Percentiles rank a stretch among this genome's conserved stretches.
These are phyloP conservation scores for Gnatocerus cornutus DNA, from an alignment of 2,888 invertebrate species.

Conservation along the genomic window DNA sequence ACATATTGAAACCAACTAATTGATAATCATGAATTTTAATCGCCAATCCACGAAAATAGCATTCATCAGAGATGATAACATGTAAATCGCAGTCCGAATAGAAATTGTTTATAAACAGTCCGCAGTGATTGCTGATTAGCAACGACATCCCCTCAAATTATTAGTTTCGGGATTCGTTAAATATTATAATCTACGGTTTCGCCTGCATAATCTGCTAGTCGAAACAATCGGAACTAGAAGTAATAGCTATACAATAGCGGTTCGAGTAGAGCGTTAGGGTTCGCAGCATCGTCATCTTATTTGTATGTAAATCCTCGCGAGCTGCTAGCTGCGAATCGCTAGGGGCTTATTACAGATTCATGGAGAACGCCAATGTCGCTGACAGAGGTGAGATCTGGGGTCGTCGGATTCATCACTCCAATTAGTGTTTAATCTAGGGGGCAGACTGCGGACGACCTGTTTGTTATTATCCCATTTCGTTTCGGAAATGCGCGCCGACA, in stretches of 20 bases:
- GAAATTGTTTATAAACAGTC: slow-evolving; percentile 30
- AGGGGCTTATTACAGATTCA: slow-evolving; percentile 62
- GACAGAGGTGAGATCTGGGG: slow-evolving; percentile 54
- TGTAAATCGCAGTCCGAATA: slow-evolving; percentile 31
- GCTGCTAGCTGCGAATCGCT: slow-evolving; percentile 61
- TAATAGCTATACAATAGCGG: slow-evolving; percentile 44
- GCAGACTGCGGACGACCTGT: slow-evolving; percentile 48
- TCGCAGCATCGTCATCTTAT: slow-evolving; percentile 56
- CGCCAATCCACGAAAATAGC: slow-evolving; percentile 30
- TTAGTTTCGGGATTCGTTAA: slow-evolving; percentile 33
- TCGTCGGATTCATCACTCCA: slow-evolving; percentile 55
- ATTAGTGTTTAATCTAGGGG: slow-evolving; percentile 54
- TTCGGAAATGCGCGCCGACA: slow-evolving; percentile 42
- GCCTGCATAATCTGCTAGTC: slow-evolving; percentile 3
- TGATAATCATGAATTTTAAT: slow-evolving; percentile 36
- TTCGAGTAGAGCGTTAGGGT: slow-evolving; percentile 24
- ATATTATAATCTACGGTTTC: slow-evolving; percentile 26
- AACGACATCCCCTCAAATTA: slow-evolving; percentile 14
- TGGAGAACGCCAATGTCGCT: slow-evolving; percentile 56
- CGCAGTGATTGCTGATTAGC: slow-evolving; percentile 29
- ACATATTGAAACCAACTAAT: slow-evolving; percentile 20
- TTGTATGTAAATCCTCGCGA: slow-evolving; percentile 64
- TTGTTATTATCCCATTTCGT: slow-evolving; percentile 51
- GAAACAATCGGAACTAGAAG: slow-evolving; percentile 37
- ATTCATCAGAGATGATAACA: slow-evolving; percentile 30